These are phyloP conservation scores for Strigamia maritima DNA, from an alignment of 2,888 invertebrate species.

Conservation along the genomic window DNA sequence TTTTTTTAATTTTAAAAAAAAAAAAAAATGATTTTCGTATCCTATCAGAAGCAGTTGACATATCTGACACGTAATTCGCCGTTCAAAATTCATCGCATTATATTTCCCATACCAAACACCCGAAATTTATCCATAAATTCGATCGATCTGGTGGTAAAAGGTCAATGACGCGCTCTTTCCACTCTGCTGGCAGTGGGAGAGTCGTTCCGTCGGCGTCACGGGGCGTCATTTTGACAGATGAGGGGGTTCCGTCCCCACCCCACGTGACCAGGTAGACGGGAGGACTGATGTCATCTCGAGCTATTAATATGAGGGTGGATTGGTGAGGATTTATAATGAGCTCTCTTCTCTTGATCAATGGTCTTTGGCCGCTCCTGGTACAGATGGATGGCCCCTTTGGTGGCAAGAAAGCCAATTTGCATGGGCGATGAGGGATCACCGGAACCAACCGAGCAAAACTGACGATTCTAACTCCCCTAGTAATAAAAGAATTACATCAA, in stretches of 20 bases:
- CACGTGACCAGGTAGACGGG: constrained; percentile 15
- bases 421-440: constrained; percentile 26
- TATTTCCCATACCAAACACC: not conserved
- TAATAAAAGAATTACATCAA: not conserved
- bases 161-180: constrained; percentile 23
- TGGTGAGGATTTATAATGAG: constrained; percentile 20
- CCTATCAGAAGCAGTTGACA: no score
- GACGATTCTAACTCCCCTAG: not conserved
- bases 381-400: not conserved
- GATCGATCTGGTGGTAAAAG: not conserved
- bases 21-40: no score
- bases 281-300: not conserved
- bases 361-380: not conserved
- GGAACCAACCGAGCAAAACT: not conserved
- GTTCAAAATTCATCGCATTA: constrained; percentile 22
- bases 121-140: not conserved
- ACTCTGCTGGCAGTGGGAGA: not conserved
- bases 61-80: not conserved
- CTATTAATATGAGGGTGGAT: constrained; percentile 1
- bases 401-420: constrained; percentile 24
- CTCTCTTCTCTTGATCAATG: not conserved
- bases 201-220: constrained; percentile 1
- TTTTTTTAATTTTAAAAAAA: no score
- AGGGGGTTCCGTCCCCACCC: not conserved
- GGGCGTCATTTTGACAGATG: constrained; percentile 20